Conservation (phyloP, 1,140 invertebrate genomes). For the Venturia canescens region DNA sequence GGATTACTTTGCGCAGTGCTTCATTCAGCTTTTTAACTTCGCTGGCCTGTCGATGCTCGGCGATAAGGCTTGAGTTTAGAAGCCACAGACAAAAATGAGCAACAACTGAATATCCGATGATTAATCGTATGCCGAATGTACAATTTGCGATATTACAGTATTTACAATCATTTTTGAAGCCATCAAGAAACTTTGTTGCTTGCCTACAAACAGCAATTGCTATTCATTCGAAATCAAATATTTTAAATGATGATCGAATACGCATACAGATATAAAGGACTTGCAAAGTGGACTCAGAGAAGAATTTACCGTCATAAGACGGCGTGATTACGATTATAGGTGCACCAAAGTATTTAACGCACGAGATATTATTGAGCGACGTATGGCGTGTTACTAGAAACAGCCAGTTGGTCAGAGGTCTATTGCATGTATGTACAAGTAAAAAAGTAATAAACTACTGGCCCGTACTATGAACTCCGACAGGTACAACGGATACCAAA, state of each 20-base stretch:
- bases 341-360: not conserved
- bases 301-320: not conserved
- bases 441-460: slow-evolving; percentile 16
- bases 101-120: too few relatives aligned
- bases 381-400: slow-evolving; percentile 15
- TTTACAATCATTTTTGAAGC: too few relatives aligned
- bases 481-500: not conserved
- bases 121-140: too few relatives aligned
- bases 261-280: too few relatives aligned
- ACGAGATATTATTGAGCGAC: slow-evolving; percentile 13
- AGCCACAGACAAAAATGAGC: not conserved
- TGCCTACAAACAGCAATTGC: too few relatives aligned
- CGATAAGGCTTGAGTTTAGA: not conserved
- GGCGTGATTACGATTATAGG: not conserved
- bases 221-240: too few relatives aligned
- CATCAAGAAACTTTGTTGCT: too few relatives aligned
- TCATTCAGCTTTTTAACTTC: not conserved
- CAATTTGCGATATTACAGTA: too few relatives aligned
- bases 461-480: not conserved
- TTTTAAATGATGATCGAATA: too few relatives aligned
- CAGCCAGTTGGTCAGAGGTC: not conserved
- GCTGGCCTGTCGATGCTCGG: not conserved
- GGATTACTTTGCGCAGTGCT: not conserved
- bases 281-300: too few relatives aligned
- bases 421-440: slow-evolving; percentile 5